Evolutionary conservation across 2,113 vertebrate genomes (phyloP).

Genomic region (Xyrauchen texanus): DNA sequence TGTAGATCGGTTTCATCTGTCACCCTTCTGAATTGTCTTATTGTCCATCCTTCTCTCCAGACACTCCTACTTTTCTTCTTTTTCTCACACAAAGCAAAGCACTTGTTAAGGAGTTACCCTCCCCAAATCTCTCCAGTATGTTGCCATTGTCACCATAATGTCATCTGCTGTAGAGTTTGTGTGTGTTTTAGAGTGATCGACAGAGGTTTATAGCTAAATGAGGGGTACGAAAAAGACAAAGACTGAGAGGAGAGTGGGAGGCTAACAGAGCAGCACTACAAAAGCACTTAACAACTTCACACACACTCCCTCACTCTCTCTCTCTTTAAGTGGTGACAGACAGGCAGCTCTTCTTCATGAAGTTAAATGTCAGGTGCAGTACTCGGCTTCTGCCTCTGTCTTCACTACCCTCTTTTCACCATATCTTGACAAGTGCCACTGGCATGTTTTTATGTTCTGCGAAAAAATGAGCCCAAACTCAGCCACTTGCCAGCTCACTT

Average conservation of each 20-base stretch:
- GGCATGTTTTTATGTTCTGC: conserved; percentile 22
- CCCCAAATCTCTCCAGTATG: conserved; percentile 7
- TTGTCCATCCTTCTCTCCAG: background rate
- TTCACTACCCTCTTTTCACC: conserved; percentile 30
- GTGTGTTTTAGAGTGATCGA: conserved; percentile 30
- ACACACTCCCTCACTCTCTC: conserved; percentile 10
- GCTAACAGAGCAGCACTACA: conserved; percentile 25
- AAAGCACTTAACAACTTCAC: conserved; percentile 39
- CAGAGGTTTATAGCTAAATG: conserved; percentile 45
- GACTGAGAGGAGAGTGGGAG: conserved; percentile 32
- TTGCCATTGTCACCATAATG: conserved; percentile 26
- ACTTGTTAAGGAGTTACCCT: conserved; percentile 15
- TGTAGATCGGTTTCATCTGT: background rate
- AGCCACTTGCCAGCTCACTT: conserved; percentile 10
- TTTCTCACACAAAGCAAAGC: conserved; percentile 5
- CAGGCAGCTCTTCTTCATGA: conserved; percentile 39
- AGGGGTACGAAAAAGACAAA: conserved; percentile 37
- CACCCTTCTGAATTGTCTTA: background rate
- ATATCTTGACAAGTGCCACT: conserved; percentile 43
- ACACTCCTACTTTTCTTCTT: background rate
- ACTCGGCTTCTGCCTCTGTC: conserved; percentile 32
- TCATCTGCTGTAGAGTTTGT: background rate
- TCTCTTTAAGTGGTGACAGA: conserved; percentile 42
- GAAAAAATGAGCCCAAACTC: conserved; percentile 28
- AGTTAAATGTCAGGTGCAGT: conserved; percentile 45